Percentiles rank a stretch among this genome's conserved stretches.
Evolutionary conservation across 2,797 vertebrate species (phyloP).

Genomic region (Eupleurogrammus muticus): DNA sequence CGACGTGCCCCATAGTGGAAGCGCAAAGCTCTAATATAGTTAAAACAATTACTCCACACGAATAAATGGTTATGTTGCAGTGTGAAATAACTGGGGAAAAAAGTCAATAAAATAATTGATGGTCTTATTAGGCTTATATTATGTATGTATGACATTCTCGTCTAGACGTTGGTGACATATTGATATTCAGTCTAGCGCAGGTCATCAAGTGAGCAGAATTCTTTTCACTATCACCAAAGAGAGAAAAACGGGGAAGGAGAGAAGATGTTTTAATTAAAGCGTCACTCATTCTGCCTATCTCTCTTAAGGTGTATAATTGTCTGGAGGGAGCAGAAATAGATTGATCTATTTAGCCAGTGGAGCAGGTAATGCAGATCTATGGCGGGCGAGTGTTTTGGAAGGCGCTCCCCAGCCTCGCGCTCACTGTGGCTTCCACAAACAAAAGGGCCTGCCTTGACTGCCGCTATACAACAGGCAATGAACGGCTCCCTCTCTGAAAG

Average conservation of each 20-base stretch:
- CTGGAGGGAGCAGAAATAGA: constrained; percentile 62
- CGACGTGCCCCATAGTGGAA: constrained; percentile 11
- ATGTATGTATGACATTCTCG: constrained; percentile 5
- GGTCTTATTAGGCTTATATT: constrained; percentile 11
- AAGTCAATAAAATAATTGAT: constrained; percentile 4
- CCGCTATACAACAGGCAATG: constrained; percentile 83
- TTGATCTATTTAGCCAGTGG: constrained; percentile 73
- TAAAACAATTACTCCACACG: constrained; percentile 22
- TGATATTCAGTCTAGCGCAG: constrained; percentile 28
- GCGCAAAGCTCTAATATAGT: not conserved
- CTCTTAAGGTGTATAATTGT: constrained; percentile 60
- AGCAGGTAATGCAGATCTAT: constrained; percentile 78
- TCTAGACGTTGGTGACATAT: constrained; percentile 26
- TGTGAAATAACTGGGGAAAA: constrained; percentile 18
- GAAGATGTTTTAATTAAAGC: constrained; percentile 35
- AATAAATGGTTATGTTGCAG: not conserved
- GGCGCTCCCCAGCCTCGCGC: constrained; percentile 73
- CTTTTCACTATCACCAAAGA: constrained; percentile 32
- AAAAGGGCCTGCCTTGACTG: constrained; percentile 85
- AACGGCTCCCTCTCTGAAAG: constrained; percentile 86
- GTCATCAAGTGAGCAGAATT: constrained; percentile 30
- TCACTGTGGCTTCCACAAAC: constrained; percentile 83
- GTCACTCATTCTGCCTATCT: constrained; percentile 38
- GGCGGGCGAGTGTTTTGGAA: constrained; percentile 72
- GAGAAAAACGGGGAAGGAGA: constrained; percentile 15